Base-by-base conservation (phyloP, 2,888 invertebrate genomes). In the Amitus sp. region DNA sequence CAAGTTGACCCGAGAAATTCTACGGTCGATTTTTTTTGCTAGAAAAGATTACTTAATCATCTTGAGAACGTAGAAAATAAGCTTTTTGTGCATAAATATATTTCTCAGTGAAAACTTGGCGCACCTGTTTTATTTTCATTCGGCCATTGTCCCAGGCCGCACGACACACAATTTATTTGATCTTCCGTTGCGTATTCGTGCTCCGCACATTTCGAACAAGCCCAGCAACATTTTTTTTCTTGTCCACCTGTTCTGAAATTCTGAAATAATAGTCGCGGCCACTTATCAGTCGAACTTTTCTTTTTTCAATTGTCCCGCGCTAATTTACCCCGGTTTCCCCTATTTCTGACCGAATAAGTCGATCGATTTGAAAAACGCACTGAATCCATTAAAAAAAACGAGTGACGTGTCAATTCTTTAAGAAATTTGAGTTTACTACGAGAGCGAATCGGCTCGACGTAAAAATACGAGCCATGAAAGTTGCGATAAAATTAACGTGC, bases 221-320 rank as follows among this genome's bases (percentile, higher is more conserved):
- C 87, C 92, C 92, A 93, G 82, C 92, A 93, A 77, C 92, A 92
- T 40, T 86, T 83, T 62, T 87, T 86, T 68, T 87, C 87, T 71
- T 86, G 84, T 47, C 87, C 86, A 60, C 86, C 87, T 27, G 85
- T 85, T 76, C 88, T 86, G 65, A 86, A 84, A 66, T 85, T 86
- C 86, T 86, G 73, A 6, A 73, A 73, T 45, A 27, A 23, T 18
- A 1, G 17, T n/a, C n/a, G n/a, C n/a, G n/a, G n/a, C n/a, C n/a
- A n/a, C n/a, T n/a, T n/a, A n/a, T n/a, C n/a, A n/a, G n/a, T n/a
- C n/a, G n/a, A n/a, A n/a, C n/a, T n/a, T n/a, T n/a, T n/a, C n/a
- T 23, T 23, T 23, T 7, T 23, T 23, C n/a, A 9, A 30, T 30
- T 30, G n/a, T 30, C 10, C 6, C 30, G 30, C 2, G 10, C 10